Base-by-base conservation (phyloP, 2,113 vertebrate genomes). In the Numida meleagris region DNA sequence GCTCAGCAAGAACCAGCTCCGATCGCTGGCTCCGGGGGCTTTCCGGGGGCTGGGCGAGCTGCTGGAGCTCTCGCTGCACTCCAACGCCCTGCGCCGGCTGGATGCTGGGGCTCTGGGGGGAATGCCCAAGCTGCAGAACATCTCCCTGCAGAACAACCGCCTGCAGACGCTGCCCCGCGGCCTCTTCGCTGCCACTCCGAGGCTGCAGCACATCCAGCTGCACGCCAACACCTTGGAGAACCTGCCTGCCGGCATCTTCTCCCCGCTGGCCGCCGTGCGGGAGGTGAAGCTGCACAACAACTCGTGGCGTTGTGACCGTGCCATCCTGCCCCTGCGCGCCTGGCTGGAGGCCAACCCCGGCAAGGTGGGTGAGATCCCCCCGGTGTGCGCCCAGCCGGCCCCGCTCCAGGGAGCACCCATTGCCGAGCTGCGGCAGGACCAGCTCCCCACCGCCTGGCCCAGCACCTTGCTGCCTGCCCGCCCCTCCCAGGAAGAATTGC, bases 61-160 rank as follows among this genome's bases (percentile, higher is more conserved):
- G 11, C 96, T 95, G 61, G 98, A 99, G 83, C 94, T 99, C 51
- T 99, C 99, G 0, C 98, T 99, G 78, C 99, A 99, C 93, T 98
- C 97, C 91, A 99, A 99, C 1, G 67, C 90, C 0, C 97, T 99
- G 58, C 98, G 80, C 58, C 95, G 83, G 9, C 83, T 99, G 76
- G 96, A 98, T 4, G 88, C 95, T 24, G 97, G 91, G 9, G 96
- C 97, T 10, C 98, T 99, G 82, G 97, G 97, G 25, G 95, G 85
- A 29, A 74, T 99, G 67, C 90, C 96, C 61, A 98, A 94, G 80
- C 97, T 99, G 85, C 97, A 98, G 81, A 99, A 99, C 93, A 94
- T 99, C 93, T 99, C 99, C 16, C 84, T 99, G 93, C 98, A 99
- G 94, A 98, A 98, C 93, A 99, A 99, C 91, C 95, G 96, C 86